Percentiles rank a stretch among this genome's conserved stretches.
phyloP scores from a whole-genome alignment of 2,113 vertebrate species.

The Elachura formosa region DNA sequence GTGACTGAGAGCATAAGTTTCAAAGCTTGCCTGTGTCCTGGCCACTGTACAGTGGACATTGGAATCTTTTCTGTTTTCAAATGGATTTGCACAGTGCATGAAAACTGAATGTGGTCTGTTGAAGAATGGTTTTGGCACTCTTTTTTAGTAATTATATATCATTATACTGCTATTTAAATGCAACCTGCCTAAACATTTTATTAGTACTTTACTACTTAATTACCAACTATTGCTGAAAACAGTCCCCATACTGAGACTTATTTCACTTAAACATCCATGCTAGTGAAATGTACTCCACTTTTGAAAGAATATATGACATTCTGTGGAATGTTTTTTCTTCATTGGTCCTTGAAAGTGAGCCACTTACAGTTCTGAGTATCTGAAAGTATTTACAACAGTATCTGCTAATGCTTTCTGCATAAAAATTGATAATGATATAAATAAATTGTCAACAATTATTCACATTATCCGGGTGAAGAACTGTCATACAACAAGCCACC shows the following conservation, averaged over 20 bases:
- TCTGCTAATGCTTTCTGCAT: background rate
- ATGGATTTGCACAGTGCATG: background rate
- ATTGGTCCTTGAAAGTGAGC: background rate
- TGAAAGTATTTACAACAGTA: conserved; percentile 5
- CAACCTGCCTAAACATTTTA: conserved; percentile 12
- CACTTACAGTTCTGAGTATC: conserved; percentile 28
- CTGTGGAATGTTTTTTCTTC: background rate
- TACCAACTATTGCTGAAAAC: conserved; percentile 12
- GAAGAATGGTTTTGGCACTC: background rate
- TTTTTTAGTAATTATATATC: background rate
- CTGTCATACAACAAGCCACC: background rate
- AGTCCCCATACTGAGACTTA: background rate
- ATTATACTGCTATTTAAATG: background rate
- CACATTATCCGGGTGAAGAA: background rate
- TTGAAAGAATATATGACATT: background rate
- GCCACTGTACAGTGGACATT: background rate
- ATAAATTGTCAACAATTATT: background rate
- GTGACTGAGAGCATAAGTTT: background rate
- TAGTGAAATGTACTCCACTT: background rate
- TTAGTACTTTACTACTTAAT: conserved; percentile 33
- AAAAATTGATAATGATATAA: background rate
- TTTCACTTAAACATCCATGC: background rate
- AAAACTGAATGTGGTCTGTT: background rate
- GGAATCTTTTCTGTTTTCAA: conserved; percentile 4
- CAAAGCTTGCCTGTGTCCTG: background rate